Conservation (phyloP, 2,113 vertebrate species). For the Hemibagrus wyckioides region DNA sequence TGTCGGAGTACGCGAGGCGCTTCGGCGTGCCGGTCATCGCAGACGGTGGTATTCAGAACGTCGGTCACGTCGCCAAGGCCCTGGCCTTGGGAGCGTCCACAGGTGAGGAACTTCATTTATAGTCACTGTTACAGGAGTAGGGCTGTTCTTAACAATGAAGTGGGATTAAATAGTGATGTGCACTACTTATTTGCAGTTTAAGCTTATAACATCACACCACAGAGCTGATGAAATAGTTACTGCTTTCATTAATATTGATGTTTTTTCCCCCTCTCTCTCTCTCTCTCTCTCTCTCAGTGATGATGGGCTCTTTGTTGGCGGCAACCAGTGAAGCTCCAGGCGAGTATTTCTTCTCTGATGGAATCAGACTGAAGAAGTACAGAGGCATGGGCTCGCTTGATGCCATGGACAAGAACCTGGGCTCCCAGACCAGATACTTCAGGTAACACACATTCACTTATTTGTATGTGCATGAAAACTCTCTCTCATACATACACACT, state of each 20-base stretch:
- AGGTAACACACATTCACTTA: constrained; percentile 72
- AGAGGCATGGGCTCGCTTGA: constrained; percentile 96
- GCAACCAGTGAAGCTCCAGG: constrained; percentile 94
- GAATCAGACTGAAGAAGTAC: constrained; percentile 95
- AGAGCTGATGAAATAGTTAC: not conserved
- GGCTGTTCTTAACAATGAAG: not conserved
- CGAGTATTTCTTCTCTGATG: constrained; percentile 98
- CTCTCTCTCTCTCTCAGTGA: constrained; percentile 73
- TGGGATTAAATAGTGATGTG: not conserved
- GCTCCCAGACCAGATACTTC: constrained; percentile 96
- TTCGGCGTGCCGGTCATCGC: constrained; percentile 94
- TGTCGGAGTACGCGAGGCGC: constrained; percentile 90
- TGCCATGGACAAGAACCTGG: constrained; percentile 98
- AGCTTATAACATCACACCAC: not conserved
- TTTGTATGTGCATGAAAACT: not conserved
- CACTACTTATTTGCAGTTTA: not conserved
- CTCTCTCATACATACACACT: not conserved
- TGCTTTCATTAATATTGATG: not conserved
- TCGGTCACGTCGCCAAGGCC: constrained; percentile 93
- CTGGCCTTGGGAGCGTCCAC: constrained; percentile 93
- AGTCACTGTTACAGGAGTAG: not conserved
- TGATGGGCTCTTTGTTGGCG: constrained; percentile 98
- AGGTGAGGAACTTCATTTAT: constrained; percentile 70
- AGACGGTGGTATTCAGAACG: constrained; percentile 93
- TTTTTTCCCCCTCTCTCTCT: not conserved